Conservation (phyloP, 2,888 invertebrate species). For the Eilema griseolum region DNA sequence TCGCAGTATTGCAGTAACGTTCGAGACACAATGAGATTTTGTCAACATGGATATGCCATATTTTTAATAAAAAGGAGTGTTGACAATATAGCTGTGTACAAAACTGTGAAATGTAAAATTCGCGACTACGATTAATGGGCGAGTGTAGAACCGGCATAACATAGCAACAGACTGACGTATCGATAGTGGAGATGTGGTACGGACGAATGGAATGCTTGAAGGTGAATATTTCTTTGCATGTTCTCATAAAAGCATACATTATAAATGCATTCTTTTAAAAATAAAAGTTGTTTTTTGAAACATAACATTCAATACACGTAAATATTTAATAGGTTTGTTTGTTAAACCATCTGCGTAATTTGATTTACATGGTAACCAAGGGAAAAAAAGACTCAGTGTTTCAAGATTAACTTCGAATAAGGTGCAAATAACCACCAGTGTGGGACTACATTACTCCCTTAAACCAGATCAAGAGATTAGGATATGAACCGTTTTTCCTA, state of each 20-base stretch:
- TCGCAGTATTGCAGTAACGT: too few species aligned
- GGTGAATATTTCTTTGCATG: background rate
- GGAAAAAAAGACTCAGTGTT: too few species aligned
- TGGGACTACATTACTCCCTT: background rate
- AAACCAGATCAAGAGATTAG: too few species aligned
- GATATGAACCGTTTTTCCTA: too few species aligned
- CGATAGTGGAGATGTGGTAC: constrained; percentile 6
- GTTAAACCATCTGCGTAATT: background rate
- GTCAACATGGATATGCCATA: background rate
- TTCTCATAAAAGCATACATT: background rate
- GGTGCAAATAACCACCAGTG: background rate
- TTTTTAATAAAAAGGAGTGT: background rate
- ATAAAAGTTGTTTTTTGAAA: background rate
- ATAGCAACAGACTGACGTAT: constrained; percentile 8
- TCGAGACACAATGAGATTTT: too few species aligned
- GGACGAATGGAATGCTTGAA: background rate
- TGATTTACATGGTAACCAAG: background rate
- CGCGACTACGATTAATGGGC: background rate
- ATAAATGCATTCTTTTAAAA: background rate
- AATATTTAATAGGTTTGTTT: background rate
- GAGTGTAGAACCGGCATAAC: background rate
- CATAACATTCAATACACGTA: background rate
- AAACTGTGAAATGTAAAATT: background rate
- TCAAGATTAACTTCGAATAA: too few species aligned
- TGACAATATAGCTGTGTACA: too few species aligned